These are phyloP conservation scores for Apeira syringaria DNA, from an alignment of 2,888 invertebrate genomes.

Conservation along the genomic window DNA sequence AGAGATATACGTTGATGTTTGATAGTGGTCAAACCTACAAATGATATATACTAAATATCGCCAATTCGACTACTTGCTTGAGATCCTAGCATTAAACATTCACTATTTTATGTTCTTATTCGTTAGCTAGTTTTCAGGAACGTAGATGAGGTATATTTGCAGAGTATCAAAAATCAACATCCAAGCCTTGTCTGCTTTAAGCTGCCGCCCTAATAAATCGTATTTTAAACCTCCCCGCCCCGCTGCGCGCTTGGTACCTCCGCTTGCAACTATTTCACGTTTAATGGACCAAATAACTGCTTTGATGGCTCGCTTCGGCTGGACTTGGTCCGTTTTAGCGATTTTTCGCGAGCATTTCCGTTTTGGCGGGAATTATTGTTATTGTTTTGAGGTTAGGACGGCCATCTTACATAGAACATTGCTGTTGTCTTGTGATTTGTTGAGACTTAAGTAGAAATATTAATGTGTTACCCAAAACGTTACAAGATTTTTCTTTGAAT, in stretches of 20 bases:
- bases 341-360: slow-evolving; percentile 69
- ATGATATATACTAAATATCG: too few species aligned
- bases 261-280: slow-evolving; percentile 70
- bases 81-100: too few species aligned
- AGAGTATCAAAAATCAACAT: slow-evolving; percentile 58
- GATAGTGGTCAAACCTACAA: too few species aligned
- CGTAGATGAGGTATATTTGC: slow-evolving; percentile 29
- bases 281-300: slow-evolving; percentile 77
- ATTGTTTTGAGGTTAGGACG: slow-evolving; percentile 42
- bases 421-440: slow-evolving; percentile 8
- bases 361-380: slow-evolving; percentile 68
- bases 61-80: too few species aligned
- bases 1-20: too few species aligned
- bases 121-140: neutral
- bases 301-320: slow-evolving; percentile 51
- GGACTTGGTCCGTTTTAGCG: slow-evolving; percentile 60
- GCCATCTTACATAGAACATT: slow-evolving; percentile 14
- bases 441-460: neutral
- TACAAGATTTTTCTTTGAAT: too few species aligned
- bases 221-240: slow-evolving; percentile 49
- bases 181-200: slow-evolving; percentile 27
- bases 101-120: too few species aligned
- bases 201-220: slow-evolving; percentile 52
- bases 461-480: too few species aligned
- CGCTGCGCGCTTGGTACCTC: slow-evolving; percentile 21